phyloP scores from a whole-genome alignment of 2,113 vertebrate species.

The Neogale vison region DNA sequence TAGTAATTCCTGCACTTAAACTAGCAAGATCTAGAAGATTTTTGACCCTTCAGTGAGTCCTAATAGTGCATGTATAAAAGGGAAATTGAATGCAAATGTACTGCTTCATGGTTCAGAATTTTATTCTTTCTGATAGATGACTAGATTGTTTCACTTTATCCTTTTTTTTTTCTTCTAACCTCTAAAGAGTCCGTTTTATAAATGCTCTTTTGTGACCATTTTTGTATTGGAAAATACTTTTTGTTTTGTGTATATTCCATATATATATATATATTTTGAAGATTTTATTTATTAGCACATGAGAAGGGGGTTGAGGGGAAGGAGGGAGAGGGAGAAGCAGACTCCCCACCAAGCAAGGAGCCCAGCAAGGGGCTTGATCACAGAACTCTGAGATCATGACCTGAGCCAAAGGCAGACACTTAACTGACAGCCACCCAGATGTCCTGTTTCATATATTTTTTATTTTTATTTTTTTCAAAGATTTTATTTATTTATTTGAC shows the following conservation, averaged over 20 bases:
- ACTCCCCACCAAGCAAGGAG: not conserved
- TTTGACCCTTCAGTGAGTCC: conserved; percentile 86
- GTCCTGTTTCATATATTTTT: too few species aligned
- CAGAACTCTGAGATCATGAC: not conserved
- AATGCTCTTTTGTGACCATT: not conserved
- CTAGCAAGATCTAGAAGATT: conserved; percentile 86
- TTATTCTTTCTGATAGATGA: conserved; percentile 72
- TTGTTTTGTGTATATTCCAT: not conserved
- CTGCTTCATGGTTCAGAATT: conserved; percentile 75
- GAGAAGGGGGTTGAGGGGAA: not conserved
- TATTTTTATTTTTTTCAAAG: too few species aligned
- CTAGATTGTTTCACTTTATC: conserved; percentile 27
- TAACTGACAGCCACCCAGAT: too few species aligned
- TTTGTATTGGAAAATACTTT: conserved; percentile 17
- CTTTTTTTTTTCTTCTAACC: not conserved
- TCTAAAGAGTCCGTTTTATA: conserved; percentile 10
- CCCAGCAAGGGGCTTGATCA: not conserved
- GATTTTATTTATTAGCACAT: not conserved
- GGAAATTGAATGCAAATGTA: conserved; percentile 72
- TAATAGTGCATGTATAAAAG: conserved; percentile 85
- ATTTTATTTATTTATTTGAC: too few species aligned
- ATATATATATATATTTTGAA: not conserved
- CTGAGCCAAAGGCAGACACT: not conserved
- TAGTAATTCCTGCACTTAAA: conserved; percentile 85
- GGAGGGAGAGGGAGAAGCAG: not conserved